Percentiles rank a stretch among this genome's conserved stretches.
Evolutionary conservation across 2,888 invertebrate genomes (phyloP).

Genomic region (Chrysopilus asiliformis): DNA sequence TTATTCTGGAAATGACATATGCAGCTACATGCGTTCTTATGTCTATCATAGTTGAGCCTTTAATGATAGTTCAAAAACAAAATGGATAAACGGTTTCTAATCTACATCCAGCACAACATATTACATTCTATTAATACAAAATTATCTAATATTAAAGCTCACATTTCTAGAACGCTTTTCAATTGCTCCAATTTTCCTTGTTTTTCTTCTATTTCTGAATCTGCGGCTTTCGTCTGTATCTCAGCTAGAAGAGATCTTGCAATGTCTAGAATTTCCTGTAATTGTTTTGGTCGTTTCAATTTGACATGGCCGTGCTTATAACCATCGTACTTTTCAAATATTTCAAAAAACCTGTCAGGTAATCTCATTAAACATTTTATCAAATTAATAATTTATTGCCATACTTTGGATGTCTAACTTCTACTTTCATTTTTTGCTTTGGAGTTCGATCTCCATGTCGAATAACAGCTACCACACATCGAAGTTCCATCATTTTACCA

Average conservation of each 20-base stretch:
- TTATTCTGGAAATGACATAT: no score
- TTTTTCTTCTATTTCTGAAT: constrained; percentile 91
- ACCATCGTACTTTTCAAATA: constrained; percentile 95
- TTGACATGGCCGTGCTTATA: constrained; percentile 93
- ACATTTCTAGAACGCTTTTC: constrained; percentile 99
- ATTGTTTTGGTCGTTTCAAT: constrained; percentile 89
- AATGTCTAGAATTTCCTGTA: constrained; percentile 95
- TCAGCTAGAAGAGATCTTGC: constrained; percentile 80
- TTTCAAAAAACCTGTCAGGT: constrained; percentile 76
- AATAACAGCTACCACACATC: constrained; percentile 96
- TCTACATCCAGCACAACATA: neutral
- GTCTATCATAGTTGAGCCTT: no score
- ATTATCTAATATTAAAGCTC: no score
- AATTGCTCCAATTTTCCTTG: constrained; percentile 94
- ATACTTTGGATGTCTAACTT: constrained; percentile 88
- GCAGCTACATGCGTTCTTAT: no score
- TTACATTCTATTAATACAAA: constrained; percentile 5
- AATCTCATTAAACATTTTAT: neutral
- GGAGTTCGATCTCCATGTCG: constrained; percentile 97
- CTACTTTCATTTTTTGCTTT: constrained; percentile 99
- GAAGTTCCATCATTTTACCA: constrained; percentile 86
- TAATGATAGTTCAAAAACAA: no score
- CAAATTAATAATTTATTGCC: constrained; percentile 13
- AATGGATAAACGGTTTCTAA: neutral
- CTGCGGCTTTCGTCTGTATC: constrained; percentile 75